phyloP scores from a whole-genome alignment of 2,797 vertebrate species.

The Lophotriccus pileatus region DNA sequence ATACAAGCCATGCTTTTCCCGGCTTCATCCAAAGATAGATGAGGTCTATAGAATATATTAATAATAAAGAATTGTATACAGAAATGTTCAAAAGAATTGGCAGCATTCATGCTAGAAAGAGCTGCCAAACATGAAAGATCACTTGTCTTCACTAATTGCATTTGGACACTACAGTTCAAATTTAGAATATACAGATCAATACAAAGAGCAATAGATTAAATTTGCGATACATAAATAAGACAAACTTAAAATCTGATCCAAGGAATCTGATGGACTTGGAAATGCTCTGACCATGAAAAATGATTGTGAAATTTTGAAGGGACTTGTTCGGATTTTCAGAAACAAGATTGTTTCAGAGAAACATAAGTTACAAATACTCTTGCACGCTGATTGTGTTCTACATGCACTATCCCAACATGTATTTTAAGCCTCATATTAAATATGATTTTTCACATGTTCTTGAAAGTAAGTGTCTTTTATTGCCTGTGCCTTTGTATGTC shows the following conservation, averaged over 20 bases:
- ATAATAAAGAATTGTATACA: not conserved
- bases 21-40: not conserved
- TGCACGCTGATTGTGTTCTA: not conserved
- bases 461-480: not conserved
- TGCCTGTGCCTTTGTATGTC: not conserved
- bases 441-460: rapidly evolving
- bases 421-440: not conserved
- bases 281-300: not conserved
- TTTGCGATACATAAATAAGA: not conserved
- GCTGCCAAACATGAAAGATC: not conserved
- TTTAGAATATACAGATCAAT: not conserved
- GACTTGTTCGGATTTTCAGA: not conserved
- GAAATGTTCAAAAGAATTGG: not conserved
- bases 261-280: not conserved
- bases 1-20: not conserved
- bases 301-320: not conserved
- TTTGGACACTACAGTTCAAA: not conserved
- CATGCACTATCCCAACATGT: not conserved
- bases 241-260: not conserved
- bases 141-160: not conserved
- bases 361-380: not conserved
- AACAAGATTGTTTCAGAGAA: not conserved
- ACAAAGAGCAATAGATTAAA: not conserved
- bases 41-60: not conserved
- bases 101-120: not conserved